Percentiles rank a stretch among this genome's conserved stretches.
These are phyloP conservation scores for Neodiprion virginianus DNA, from an alignment of 1,140 invertebrate genomes.

Conservation along the genomic window DNA sequence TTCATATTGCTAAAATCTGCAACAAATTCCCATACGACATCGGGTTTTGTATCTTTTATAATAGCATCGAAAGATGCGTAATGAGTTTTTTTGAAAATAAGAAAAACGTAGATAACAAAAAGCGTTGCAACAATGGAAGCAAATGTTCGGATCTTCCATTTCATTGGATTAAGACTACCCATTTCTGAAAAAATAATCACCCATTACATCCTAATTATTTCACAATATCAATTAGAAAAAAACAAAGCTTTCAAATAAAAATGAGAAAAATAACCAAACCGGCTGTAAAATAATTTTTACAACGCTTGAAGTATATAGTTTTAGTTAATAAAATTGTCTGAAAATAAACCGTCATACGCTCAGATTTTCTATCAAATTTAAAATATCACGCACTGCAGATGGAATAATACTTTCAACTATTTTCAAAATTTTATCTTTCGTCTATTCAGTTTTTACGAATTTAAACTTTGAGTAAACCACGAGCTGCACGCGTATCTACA, in stretches of 20 bases:
- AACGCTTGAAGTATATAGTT: too few species aligned
- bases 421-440: too few species aligned
- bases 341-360: too few species aligned
- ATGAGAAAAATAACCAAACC: background rate
- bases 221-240: background rate
- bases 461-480: too few species aligned
- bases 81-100: conserved; percentile 50
- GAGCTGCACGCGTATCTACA: too few species aligned
- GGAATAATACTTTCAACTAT: too few species aligned
- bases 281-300: too few species aligned
- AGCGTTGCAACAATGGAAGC: conserved; percentile 27
- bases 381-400: background rate
- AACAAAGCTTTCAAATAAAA: background rate
- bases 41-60: conserved; percentile 63
- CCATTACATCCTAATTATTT: too few species aligned
- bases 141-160: conserved; percentile 51
- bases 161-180: conserved; percentile 52
- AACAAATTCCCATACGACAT: conserved; percentile 74
- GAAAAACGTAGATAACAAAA: conserved; percentile 38
- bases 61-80: conserved; percentile 48
- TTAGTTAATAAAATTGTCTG: too few species aligned
- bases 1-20: conserved; percentile 78
- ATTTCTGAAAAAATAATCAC: conserved; percentile 33
- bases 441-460: too few species aligned
- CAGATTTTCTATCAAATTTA: too few species aligned